Evolutionary conservation across 2,888 invertebrate species (phyloP).

Genomic region (Ernsta delagoae): DNA sequence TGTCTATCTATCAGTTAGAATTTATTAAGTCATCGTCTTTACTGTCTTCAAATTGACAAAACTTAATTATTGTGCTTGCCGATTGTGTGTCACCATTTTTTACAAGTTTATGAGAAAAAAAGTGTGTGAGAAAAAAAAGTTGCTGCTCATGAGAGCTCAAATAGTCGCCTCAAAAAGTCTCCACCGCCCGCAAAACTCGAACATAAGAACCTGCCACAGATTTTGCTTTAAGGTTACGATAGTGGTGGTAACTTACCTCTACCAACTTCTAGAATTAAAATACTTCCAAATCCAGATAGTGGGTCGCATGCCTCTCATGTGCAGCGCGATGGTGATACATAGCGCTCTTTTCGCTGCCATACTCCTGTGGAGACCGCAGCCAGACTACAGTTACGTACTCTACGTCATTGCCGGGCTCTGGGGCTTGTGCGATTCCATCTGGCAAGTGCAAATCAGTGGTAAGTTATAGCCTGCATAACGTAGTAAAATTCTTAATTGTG

Average conservation of each 20-base stretch:
- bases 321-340: constrained; percentile 83
- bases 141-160: no score
- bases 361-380: constrained; percentile 85
- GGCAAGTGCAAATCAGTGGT: constrained; percentile 89
- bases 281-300: constrained; percentile 68
- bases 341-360: constrained; percentile 79
- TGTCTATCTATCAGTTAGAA: neutral
- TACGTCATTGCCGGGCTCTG: constrained; percentile 86
- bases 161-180: no score
- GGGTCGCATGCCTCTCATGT: constrained; percentile 87
- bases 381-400: constrained; percentile 73
- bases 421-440: constrained; percentile 87
- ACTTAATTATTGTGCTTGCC: neutral
- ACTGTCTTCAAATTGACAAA: neutral
- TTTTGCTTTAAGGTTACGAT: no score
- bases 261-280: no score
- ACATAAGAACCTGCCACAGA: no score
- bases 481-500: no score
- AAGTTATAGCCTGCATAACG: constrained; percentile 85
- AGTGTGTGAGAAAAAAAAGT: no score
- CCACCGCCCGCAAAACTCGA: no score
- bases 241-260: no score
- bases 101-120: no score
- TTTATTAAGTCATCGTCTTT: neutral
- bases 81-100: no score